These are phyloP conservation scores for Pseudoatta argentina DNA, from an alignment of 1,140 invertebrate genomes.

Conservation along the genomic window DNA sequence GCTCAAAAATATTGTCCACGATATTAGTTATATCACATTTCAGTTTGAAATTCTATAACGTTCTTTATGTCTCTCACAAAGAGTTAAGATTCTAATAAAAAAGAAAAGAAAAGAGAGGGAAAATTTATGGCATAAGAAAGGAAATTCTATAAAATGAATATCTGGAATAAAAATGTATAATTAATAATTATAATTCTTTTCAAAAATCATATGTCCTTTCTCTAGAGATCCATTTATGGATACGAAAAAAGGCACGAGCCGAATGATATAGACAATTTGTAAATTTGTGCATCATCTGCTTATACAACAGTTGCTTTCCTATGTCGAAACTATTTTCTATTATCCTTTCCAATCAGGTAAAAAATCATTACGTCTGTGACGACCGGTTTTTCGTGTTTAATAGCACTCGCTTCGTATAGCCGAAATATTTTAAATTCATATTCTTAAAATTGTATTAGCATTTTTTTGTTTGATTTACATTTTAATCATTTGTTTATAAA, in stretches of 20 bases:
- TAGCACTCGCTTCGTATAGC: neutral
- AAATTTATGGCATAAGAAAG: neutral
- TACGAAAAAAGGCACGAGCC: slow-evolving; percentile 57
- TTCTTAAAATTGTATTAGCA: neutral
- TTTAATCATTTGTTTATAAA: neutral
- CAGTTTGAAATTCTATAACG: neutral
- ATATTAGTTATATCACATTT: neutral
- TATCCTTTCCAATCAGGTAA: neutral
- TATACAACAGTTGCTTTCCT: slow-evolving; percentile 42
- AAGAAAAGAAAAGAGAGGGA: neutral
- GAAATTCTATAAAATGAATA: slow-evolving; percentile 9
- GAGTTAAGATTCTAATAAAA: neutral
- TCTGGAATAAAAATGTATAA: neutral
- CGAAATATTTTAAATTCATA: neutral
- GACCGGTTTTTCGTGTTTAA: slow-evolving; percentile 20
- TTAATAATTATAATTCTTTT: neutral
- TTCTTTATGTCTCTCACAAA: neutral
- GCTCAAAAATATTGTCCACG: neutral
- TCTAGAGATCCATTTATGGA: slow-evolving; percentile 24
- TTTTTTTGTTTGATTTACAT: neutral
- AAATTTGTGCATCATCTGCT: slow-evolving; percentile 63
- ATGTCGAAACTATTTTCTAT: slow-evolving; percentile 3
- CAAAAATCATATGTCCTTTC: neutral
- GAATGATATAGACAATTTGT: slow-evolving; percentile 38
- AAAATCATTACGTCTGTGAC: neutral